Percentiles rank a stretch among this genome's conserved stretches.
phyloP scores from a whole-genome alignment of 2,888 invertebrate species.

The Stictocephala bisonia region DNA sequence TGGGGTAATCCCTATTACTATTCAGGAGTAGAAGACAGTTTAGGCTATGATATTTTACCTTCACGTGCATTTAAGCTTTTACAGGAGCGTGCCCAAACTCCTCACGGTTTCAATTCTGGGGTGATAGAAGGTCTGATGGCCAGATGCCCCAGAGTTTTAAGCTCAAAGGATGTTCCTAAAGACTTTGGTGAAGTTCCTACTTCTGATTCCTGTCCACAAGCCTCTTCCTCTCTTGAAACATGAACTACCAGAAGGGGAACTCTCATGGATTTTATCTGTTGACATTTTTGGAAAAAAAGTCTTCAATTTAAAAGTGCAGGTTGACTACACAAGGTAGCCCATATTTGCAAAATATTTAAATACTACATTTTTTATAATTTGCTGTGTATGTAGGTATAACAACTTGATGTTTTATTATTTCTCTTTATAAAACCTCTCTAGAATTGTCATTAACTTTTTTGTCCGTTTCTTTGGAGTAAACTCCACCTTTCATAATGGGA shows the following conservation, averaged over 20 bases:
- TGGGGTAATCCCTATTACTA: slow-evolving; percentile 65
- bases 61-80: slow-evolving; percentile 70
- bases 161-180: slow-evolving; percentile 69
- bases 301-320: slow-evolving; percentile 37
- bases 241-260: slow-evolving; percentile 44
- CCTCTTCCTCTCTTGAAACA: slow-evolving; percentile 48
- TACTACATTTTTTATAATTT: slow-evolving; percentile 32
- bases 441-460: slow-evolving; percentile 50
- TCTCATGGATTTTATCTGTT: slow-evolving; percentile 41
- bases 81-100: slow-evolving; percentile 65
- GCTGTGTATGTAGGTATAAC: slow-evolving; percentile 48
- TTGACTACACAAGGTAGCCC: slow-evolving; percentile 38
- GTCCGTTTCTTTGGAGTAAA: slow-evolving; percentile 65
- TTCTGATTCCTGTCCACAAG: slow-evolving; percentile 15
- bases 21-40: slow-evolving; percentile 57
- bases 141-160: slow-evolving; percentile 73
- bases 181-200: slow-evolving; percentile 24
- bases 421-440: slow-evolving; percentile 49
- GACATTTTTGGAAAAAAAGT: slow-evolving; percentile 44
- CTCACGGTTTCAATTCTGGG: slow-evolving; percentile 62
- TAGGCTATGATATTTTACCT: slow-evolving; percentile 68
- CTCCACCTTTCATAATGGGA: slow-evolving; percentile 64
- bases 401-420: slow-evolving; percentile 42
- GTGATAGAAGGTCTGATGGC: slow-evolving; percentile 68
- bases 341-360: slow-evolving; percentile 7